phyloP scores from a whole-genome alignment of 2,113 vertebrate genomes.

The Cranoglanis bouderius region DNA sequence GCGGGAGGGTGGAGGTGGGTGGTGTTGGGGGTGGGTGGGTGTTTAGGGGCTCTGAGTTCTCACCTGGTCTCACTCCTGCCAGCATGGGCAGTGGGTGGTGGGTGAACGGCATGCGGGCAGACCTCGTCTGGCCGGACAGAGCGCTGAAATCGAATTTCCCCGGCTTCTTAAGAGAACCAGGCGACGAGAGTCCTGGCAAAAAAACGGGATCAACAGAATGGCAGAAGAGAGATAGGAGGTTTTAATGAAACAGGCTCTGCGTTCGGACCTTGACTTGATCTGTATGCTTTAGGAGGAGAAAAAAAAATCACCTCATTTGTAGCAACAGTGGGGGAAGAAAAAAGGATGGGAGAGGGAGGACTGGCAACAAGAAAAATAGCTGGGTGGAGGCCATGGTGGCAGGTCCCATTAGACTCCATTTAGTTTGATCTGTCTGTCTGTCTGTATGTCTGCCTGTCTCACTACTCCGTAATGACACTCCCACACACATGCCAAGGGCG shows the following conservation, averaged over 20 bases:
- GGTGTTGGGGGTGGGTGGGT: constrained; percentile 26
- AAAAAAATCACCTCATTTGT: constrained; percentile 53
- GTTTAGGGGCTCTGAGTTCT: constrained; percentile 74
- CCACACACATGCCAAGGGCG: constrained; percentile 22
- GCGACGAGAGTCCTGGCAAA: constrained; percentile 87
- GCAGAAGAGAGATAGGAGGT: constrained; percentile 79
- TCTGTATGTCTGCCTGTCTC: constrained; percentile 38
- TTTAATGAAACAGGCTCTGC: constrained; percentile 72
- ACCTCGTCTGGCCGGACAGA: constrained; percentile 90
- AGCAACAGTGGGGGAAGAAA: constrained; percentile 57
- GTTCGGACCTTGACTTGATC: constrained; percentile 43
- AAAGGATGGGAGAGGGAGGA: constrained; percentile 41
- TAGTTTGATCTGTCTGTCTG: constrained; percentile 49
- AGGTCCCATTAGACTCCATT: constrained; percentile 24
- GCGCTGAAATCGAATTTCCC: constrained; percentile 96
- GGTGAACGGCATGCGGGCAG: constrained; percentile 95
- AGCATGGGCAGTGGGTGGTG: constrained; percentile 97
- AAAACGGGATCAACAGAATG: constrained; percentile 84
- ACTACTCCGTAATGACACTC: constrained; percentile 41
- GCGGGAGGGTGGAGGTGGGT: constrained; percentile 48
- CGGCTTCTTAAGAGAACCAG: constrained; percentile 96
- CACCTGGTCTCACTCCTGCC: constrained; percentile 97
- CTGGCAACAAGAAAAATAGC: constrained; percentile 66
- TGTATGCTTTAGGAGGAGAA: constrained; percentile 42
- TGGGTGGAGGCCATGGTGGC: constrained; percentile 60